Evolutionary conservation across 2,888 invertebrate species (phyloP), one percentile per base, ranked within the genome.

Genomic region (Scrobipalpa costella): DNA sequence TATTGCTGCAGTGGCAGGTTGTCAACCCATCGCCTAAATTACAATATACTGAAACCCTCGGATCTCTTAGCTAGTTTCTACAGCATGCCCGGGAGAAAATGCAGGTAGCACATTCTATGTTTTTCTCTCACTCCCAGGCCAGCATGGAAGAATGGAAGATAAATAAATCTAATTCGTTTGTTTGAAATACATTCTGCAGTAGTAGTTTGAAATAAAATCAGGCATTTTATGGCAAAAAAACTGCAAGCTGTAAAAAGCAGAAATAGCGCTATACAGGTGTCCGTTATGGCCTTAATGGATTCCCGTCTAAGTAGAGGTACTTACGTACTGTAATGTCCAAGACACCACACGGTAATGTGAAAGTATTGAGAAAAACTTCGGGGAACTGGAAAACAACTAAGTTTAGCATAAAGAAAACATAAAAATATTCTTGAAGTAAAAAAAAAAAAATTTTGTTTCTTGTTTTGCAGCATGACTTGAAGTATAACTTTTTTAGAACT

Each of bases 231-330:
- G 1, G 57, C 2, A n/a, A 15, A 17, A 33, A 15, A 21, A 33
- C 3, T 11, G 40, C 15, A 27, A 11, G 44, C 17, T 7, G 27
- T 19, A 44, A 19, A 40, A 59, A 19, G n/a, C 44, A 27, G 17
- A 50, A 19, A 17, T 11, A 59, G 17, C 38, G n/a, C 44, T 11
- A 27, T 65, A 40, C 65, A 65, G 65, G 62, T 65, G 65, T 49
- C 52, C 36, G 65, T 65, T 65, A 65, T 65, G 57, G 13, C 47
- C 47, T 52, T 65, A 65, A 65, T 65, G 47, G 62, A 57, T 60
- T 55, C 61, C 60, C 11, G 50, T 21, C 17, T 19, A 15, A 8
- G n/a, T 19, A 19, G 49, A n/a, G n/a, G n/a, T n/a, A n/a, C n/a
- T 63, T 64, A 55, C 60, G 27, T 55, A 59, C 64, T 61, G 17